A percentile compares a stretch with the other conserved stretches of the same genome.
Conservation (phyloP, 92 coral and sea anemone species). For the Palythoa caribaeorum region DNA sequence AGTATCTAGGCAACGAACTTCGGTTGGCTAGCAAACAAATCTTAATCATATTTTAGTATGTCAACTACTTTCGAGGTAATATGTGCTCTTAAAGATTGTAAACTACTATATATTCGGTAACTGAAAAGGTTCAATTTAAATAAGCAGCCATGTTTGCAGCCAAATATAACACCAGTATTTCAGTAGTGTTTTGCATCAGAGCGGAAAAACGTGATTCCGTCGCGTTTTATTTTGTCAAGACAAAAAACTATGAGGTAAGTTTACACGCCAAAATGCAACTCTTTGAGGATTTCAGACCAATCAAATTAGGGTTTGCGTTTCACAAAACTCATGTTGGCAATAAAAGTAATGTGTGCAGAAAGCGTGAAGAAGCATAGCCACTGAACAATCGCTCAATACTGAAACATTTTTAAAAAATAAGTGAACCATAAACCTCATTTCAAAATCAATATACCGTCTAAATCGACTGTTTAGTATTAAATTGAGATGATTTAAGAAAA, state of each 20-base stretch:
- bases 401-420: background rate
- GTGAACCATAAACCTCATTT: background rate
- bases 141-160: background rate
- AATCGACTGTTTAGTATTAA: too few relatives aligned
- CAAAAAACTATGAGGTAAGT: background rate
- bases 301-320: background rate
- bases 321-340: background rate
- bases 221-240: background rate
- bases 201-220: background rate
- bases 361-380: background rate
- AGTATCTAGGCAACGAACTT: constrained; percentile 21
- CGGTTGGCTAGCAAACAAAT: background rate
- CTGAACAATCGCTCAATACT: too few relatives aligned
- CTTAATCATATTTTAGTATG: background rate
- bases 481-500: too few relatives aligned
- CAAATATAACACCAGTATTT: background rate
- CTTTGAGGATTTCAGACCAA: background rate
- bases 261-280: background rate
- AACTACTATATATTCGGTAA: background rate
- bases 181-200: background rate
- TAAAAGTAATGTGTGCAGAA: background rate
- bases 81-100: background rate
- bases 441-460: too few relatives aligned
- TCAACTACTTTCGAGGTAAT: background rate
- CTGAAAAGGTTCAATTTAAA: background rate